Base-by-base conservation (phyloP, 2,888 invertebrate genomes). In the Lasioglossum calceatum region DNA sequence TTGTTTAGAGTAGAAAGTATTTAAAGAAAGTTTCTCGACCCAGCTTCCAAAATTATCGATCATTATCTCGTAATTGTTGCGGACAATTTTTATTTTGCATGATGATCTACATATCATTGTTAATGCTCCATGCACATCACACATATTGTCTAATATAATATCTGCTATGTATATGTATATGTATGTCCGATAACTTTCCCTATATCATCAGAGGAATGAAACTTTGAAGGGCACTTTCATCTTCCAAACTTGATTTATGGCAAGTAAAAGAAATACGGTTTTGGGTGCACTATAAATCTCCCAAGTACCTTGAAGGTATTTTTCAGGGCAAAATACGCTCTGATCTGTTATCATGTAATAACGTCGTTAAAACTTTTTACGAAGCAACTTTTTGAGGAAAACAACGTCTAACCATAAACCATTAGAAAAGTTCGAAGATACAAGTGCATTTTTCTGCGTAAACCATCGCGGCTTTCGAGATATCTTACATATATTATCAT, bases 311-410 rank as follows among this genome's bases (percentile, higher is more conserved):
- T 10, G 36, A 32, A 36, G 67, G 67, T 67, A 67, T 67, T 67
- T 64, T 67, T 67, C 67, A 19, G 36, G 23, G 67, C 19, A 67
- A 36, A 67, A 67, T 67, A 67, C 67, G 67, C 19, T 32, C 67
- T 32, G 67, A 67, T 67, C 67, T 36, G 36, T 67, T 67, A 67
- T 36, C 67, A 67, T 67, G 67, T 67, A 36, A 67, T 67, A 67
- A 67, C 67, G 67, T 67, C 67, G 67, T 67, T 67, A 67, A 67
- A 67, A 67, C 67, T 67, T 67, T 36, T 67, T 67, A 36, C 67
- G 36, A 36, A 67, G 67, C 36, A 36, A 67, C 36, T 67, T 67
- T 67, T 67, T 8, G 36, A 67, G 32, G 19, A 36, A 67, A 5
- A 32, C 32, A 67, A 8, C 67, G 16, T 67, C 36, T 67, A 67